Conservation (phyloP, 2,888 invertebrate species). For the Spilosoma lubricipeda region DNA sequence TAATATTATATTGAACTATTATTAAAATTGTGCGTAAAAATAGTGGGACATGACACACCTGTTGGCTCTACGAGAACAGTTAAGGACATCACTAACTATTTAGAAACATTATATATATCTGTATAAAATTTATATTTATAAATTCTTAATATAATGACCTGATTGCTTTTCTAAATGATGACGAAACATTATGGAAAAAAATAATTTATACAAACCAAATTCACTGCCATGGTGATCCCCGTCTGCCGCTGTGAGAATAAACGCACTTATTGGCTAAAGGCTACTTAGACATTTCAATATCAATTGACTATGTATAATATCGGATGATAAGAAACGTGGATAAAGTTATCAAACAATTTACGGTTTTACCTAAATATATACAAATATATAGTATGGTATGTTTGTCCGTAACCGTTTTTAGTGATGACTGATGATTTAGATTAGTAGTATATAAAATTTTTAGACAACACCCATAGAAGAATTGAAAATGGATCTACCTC, state of each 20-base stretch:
- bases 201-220: slow-evolving; percentile 55
- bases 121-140: neutral
- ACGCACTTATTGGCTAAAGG: slow-evolving; percentile 5
- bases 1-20: slow-evolving; percentile 16
- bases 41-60: too few relatives aligned
- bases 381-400: neutral
- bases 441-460: too few relatives aligned
- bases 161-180: neutral
- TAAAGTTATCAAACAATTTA: slow-evolving; percentile 17
- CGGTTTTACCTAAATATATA: slow-evolving; percentile 43
- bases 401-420: neutral
- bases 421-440: too few relatives aligned
- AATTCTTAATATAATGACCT: neutral
- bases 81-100: neutral
- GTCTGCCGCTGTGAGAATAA: slow-evolving; percentile 27
- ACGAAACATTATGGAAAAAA: neutral
- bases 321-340: slow-evolving; percentile 40
- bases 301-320: slow-evolving; percentile 38
- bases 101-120: neutral
- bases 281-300: slow-evolving; percentile 15
- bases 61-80: neutral
- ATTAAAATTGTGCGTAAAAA: too few relatives aligned
- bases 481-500: too few relatives aligned
- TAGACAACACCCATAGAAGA: neutral
- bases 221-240: slow-evolving; percentile 54